These are phyloP conservation scores for Propithecus coquereli DNA, from an alignment of 2,113 vertebrate genomes.

Conservation along the genomic window DNA sequence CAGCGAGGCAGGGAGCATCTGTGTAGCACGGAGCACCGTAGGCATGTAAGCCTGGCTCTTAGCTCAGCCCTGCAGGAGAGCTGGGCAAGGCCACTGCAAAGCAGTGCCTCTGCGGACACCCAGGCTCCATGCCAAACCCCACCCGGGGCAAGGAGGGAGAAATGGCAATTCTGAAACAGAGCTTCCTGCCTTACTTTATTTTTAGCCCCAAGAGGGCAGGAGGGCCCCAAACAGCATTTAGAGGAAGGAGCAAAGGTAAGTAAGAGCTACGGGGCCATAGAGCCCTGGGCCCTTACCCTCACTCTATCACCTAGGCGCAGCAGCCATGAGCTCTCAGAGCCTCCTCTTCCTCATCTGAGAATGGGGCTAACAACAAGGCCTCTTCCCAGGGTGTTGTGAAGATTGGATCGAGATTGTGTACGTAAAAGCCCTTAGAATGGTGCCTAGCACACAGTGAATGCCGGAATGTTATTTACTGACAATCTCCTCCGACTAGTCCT, in stretches of 20 bases:
- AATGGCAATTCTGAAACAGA: background rate
- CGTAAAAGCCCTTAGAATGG: background rate
- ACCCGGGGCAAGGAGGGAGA: background rate
- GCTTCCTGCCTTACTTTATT: background rate
- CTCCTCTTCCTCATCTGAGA: background rate
- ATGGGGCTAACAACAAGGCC: background rate
- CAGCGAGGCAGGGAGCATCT: background rate
- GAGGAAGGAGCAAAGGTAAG: background rate
- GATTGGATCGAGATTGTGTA: background rate
- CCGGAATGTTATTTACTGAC: background rate
- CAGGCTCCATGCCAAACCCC: background rate
- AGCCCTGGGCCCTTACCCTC: background rate
- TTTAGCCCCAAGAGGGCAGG: background rate
- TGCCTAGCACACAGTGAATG: background rate
- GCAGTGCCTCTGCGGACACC: background rate
- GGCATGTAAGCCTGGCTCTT: background rate
- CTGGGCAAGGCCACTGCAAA: background rate
- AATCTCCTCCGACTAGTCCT: background rate
- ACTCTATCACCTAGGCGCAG: background rate
- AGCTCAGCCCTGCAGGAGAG: background rate
- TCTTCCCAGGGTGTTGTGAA: background rate
- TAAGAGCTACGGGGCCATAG: background rate
- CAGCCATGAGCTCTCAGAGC: background rate
- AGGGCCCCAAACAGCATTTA: background rate
- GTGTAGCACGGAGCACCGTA: fast-evolving